These are phyloP conservation scores for Propithecus perrieri DNA, from an alignment of 2,797 vertebrate genomes.

Conservation along the genomic window DNA sequence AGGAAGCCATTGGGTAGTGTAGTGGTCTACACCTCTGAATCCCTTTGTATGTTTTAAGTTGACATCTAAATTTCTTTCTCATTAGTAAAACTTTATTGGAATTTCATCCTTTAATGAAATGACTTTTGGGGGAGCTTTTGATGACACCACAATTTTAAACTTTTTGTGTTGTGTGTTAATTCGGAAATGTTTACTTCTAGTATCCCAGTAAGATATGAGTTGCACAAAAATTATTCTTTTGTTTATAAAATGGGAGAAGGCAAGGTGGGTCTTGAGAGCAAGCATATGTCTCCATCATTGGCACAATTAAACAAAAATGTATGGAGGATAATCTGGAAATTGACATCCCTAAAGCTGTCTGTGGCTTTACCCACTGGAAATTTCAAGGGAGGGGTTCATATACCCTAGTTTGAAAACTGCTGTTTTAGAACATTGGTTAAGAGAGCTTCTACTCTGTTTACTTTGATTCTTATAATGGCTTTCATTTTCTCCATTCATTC, in stretches of 20 bases:
- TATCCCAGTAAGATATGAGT: not conserved
- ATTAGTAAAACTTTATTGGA: not conserved
- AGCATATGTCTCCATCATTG: not conserved
- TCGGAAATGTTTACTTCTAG: not conserved
- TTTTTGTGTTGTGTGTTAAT: not conserved
- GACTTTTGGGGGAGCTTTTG: too few relatives aligned
- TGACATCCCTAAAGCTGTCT: not conserved
- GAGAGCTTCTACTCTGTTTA: not conserved
- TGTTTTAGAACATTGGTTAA: not conserved
- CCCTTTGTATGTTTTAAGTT: not conserved
- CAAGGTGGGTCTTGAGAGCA: not conserved
- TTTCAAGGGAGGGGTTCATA: not conserved
- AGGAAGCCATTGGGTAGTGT: not conserved
- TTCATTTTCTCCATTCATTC: not conserved
- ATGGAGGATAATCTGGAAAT: not conserved
- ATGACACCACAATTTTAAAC: not conserved
- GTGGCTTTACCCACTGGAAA: not conserved
- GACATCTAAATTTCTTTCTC: not conserved
- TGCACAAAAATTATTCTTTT: not conserved
- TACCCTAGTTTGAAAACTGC: not conserved
- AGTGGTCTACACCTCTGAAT: not conserved
- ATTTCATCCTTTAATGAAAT: not conserved
- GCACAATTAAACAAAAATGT: not conserved
- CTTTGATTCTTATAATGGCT: not conserved
- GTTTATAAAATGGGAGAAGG: not conserved